Percentiles rank a stretch among this genome's conserved stretches.
Conservation (phyloP, 2,797 vertebrate species). For the Squalus acanthias region DNA sequence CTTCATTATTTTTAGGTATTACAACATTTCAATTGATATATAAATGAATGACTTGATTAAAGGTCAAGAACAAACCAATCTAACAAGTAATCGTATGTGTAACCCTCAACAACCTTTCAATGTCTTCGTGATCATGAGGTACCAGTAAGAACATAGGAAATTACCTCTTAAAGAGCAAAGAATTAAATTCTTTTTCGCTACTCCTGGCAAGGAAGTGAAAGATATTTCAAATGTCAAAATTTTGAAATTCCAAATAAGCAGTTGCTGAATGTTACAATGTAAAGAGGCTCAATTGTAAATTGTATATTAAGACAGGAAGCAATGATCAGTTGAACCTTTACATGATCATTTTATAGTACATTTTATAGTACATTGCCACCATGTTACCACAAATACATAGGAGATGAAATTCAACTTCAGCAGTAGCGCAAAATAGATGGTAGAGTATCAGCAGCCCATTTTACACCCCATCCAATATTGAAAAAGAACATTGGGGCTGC, state of each 20-base stretch:
- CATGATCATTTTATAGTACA: background rate
- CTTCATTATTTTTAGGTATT: background rate
- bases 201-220: background rate
- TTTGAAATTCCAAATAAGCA: background rate
- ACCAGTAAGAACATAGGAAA: background rate
- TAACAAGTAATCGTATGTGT: background rate
- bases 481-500: background rate
- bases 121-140: background rate
- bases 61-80: background rate
- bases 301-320: background rate
- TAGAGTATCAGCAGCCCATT: background rate
- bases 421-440: background rate
- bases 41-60: background rate
- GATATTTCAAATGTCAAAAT: background rate
- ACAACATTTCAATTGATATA: background rate
- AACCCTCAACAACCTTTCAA: background rate
- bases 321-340: background rate
- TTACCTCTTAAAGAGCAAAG: background rate
- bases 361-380: background rate
- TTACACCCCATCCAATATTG: background rate
- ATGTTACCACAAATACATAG: background rate
- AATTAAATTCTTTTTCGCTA: background rate
- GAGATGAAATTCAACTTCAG: background rate
- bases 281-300: background rate
- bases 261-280: background rate